Evolutionary conservation across 2,888 invertebrate species (phyloP).

Genomic region (Steromphala cineraria): DNA sequence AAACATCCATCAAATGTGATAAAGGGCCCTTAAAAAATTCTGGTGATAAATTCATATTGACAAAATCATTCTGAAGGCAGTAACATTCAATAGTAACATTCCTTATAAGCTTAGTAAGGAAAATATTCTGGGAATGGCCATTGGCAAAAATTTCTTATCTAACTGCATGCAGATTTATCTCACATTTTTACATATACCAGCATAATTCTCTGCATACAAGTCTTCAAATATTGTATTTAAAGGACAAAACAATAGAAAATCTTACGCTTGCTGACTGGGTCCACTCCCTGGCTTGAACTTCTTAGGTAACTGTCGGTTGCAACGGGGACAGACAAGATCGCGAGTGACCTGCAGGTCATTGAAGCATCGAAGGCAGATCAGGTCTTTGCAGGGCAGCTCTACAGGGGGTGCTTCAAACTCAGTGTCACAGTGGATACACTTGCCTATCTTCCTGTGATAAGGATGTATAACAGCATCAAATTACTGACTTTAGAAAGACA

Average conservation of each 20-base stretch:
- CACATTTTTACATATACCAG: too few species aligned
- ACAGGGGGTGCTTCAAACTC: conserved; percentile 54
- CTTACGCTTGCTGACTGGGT: conserved; percentile 23
- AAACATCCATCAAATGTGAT: too few species aligned
- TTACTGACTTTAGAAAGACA: too few species aligned
- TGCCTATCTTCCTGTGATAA: conserved; percentile 38
- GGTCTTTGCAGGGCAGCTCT: conserved; percentile 61
- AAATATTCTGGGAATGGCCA: background rate
- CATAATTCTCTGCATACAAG: too few species aligned
- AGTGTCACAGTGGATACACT: conserved; percentile 54
- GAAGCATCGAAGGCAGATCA: conserved; percentile 59
- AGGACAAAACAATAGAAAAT: background rate
- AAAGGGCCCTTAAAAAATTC: too few species aligned
- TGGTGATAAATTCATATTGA: too few species aligned
- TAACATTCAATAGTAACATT: too few species aligned
- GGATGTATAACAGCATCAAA: too few species aligned
- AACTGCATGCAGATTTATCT: too few species aligned
- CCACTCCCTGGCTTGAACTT: conserved; percentile 35
- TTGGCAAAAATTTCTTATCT: too few species aligned
- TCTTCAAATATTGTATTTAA: background rate
- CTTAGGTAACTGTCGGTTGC: conserved; percentile 40
- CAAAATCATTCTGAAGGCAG: background rate
- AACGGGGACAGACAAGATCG: conserved; percentile 47
- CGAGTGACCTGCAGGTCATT: conserved; percentile 37
- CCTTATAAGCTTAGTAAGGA: too few species aligned